Evolutionary conservation across 2,113 vertebrate species (phyloP).

Genomic region (Pagrus major): DNA sequence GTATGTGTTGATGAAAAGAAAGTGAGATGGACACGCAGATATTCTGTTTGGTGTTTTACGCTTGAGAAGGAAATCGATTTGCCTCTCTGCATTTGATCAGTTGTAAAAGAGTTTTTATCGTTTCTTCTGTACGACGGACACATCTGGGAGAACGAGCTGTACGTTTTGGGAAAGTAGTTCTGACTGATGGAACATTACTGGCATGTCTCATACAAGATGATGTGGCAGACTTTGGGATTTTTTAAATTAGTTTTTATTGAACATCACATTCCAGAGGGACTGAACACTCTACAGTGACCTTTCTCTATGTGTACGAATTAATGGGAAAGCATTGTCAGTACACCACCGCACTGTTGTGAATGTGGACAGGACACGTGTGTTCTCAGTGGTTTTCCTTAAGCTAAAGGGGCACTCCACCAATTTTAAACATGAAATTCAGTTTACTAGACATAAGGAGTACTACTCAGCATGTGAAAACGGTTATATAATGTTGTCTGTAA

Average conservation of each 20-base stretch:
- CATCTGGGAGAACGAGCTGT: conserved; percentile 26
- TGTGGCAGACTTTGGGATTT: background rate
- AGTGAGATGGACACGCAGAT: conserved; percentile 1
- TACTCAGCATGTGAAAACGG: background rate
- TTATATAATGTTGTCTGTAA: background rate
- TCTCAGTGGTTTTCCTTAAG: background rate
- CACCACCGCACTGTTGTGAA: background rate
- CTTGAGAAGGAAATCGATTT: conserved; percentile 22
- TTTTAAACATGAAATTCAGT: background rate
- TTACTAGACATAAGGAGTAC: background rate
- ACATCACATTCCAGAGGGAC: conserved; percentile 44
- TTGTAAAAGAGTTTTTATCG: conserved; percentile 11
- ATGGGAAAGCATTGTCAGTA: background rate
- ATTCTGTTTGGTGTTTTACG: conserved; percentile 9
- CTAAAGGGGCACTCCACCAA: background rate
- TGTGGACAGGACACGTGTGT: background rate
- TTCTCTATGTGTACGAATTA: background rate
- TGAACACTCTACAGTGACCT: conserved; percentile 27
- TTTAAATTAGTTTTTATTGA: background rate
- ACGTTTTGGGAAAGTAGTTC: conserved; percentile 17
- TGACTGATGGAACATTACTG: conserved; percentile 19
- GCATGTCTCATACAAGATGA: background rate
- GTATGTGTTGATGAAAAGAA: conserved; percentile 44
- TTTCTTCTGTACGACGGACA: conserved; percentile 15
- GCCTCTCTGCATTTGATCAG: conserved; percentile 55